A percentile compares a stretch with the other conserved stretches of the same genome.
These are phyloP conservation scores for Cataglyphis cursor DNA, from an alignment of 2,888 invertebrate genomes.

Conservation along the genomic window DNA sequence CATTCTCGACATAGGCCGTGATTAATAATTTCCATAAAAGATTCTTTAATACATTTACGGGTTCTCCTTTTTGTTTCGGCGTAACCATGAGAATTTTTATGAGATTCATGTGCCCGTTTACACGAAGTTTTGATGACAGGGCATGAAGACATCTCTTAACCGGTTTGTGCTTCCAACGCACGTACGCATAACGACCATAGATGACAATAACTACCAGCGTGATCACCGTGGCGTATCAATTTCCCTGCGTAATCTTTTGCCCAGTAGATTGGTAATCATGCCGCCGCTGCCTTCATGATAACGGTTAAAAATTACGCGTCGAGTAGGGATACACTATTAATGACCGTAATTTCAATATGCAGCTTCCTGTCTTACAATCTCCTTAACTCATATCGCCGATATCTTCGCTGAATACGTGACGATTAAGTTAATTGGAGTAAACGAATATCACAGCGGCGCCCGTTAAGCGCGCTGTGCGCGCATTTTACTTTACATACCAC, in stretches of 20 bases:
- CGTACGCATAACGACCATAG: slow-evolving; percentile 75
- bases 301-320: slow-evolving; percentile 75
- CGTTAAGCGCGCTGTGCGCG: slow-evolving; percentile 34
- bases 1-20: not conserved
- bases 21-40: slow-evolving; percentile 43
- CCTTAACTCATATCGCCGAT: slow-evolving; percentile 53
- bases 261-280: slow-evolving; percentile 71
- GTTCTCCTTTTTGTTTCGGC: not conserved
- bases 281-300: slow-evolving; percentile 59
- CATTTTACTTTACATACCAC: slow-evolving; percentile 45
- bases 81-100: slow-evolving; percentile 66
- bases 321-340: slow-evolving; percentile 64
- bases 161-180: slow-evolving; percentile 67
- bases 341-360: slow-evolving; percentile 73
- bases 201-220: slow-evolving; percentile 75
- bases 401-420: slow-evolving; percentile 56
- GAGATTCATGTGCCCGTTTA: slow-evolving; percentile 69
- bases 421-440: slow-evolving; percentile 75
- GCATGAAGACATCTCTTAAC: slow-evolving; percentile 74
- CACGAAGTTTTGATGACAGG: slow-evolving; percentile 71
- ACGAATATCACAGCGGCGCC: slow-evolving; percentile 67
- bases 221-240: slow-evolving; percentile 73
- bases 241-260: slow-evolving; percentile 55
- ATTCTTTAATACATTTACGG: slow-evolving; percentile 24
- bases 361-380: slow-evolving; percentile 72